Evolutionary conservation across 1,140 invertebrate genomes (phyloP), one percentile per base, ranked within the genome.

Genomic region (Druon quercuslanigerum): DNA sequence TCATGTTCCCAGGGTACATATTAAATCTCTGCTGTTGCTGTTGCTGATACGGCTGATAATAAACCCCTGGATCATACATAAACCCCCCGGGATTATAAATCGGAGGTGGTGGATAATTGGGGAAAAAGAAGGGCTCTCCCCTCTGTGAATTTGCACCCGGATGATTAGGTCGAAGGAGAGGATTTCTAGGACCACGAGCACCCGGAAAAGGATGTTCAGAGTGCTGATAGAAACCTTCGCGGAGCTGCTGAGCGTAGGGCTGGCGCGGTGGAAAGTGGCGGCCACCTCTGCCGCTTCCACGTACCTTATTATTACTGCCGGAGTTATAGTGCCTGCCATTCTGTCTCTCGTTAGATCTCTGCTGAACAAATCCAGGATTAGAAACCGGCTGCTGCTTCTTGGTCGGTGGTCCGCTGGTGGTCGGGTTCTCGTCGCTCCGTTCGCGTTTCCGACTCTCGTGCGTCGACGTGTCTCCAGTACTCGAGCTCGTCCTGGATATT

Each of bases 291-390:
- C 84, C 88, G 79, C 81, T 85, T 85, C 92, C 91, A 81, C 92
- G 92, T 91, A 93, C 92, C 88, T 93, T 92, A 78, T 92, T 92
- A 87, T 89, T 93, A 83, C 87, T 92, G 86, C 89, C 89, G 51
- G 87, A 87, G 84, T 83, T 86, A 84, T 89, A 90, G 70, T 91
- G 89, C 0, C 87, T 86, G 79, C 90, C 89, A 54, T 91, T 90
- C 85, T 90, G 88, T 72, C 86, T 81, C 74, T 90, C 83, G 73
- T 75, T 83, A 2, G 82, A 79, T 56, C 87, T 85, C 46, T 87
- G 83, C 73, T 83, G 80, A 9, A 78, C 51, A 51, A 73, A 71
- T 76, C 19, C 74, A 74, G 50, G 76, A 73, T 71, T 72, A 12
- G 70, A 66, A 51, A 72, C 60, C 54, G 79, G 73, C 75, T 74